Evolutionary conservation across 2,797 vertebrate species (phyloP).

Genomic region (Ambastaia sidthimunki): DNA sequence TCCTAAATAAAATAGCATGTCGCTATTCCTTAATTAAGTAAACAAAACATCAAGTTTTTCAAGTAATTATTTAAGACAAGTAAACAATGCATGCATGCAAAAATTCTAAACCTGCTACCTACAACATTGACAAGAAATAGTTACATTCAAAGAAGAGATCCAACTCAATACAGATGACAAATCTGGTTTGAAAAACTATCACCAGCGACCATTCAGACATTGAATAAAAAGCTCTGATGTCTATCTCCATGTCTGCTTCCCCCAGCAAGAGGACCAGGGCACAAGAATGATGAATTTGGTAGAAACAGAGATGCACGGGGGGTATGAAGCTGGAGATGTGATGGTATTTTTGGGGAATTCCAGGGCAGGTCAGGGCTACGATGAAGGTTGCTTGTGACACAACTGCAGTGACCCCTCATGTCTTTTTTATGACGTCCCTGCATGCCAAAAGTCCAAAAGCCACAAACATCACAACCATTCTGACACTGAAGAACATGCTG

Average conservation of each 20-base stretch:
- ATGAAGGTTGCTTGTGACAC: constrained; percentile 40
- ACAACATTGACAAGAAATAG: no score
- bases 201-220: background rate
- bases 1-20: no score
- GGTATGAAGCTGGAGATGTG: constrained; percentile 33
- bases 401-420: background rate
- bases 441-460: constrained; percentile 27
- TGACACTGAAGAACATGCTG: constrained; percentile 10
- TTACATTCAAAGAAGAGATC: background rate
- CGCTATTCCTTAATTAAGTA: no score
- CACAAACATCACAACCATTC: constrained; percentile 37
- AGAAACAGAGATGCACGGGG: constrained; percentile 48
- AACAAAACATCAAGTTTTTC: no score
- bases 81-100: no score
- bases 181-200: background rate
- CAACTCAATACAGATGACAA: background rate
- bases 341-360: constrained; percentile 59
- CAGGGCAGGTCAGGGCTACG: constrained; percentile 25
- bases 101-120: no score
- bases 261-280: background rate
- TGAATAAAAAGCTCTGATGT: background rate
- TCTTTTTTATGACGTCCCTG: background rate
- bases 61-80: no score
- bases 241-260: background rate
- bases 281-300: constrained; percentile 20